Evolutionary conservation across 2,113 vertebrate genomes (phyloP), one percentile per base, ranked within the genome.

Genomic region (Pogonocichla stellata): DNA sequence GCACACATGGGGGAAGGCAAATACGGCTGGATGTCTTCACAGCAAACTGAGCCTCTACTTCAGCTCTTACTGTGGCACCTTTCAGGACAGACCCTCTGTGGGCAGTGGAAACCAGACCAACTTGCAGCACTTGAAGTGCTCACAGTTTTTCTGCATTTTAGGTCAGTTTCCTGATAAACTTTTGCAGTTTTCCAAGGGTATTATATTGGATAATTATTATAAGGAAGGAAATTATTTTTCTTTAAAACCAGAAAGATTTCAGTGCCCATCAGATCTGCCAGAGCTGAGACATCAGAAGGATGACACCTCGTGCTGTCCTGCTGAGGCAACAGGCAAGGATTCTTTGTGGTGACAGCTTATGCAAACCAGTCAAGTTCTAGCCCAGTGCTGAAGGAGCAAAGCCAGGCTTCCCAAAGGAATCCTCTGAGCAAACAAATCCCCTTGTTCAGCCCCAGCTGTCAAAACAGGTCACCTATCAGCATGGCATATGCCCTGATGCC

Each of bases 361-460:
- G 94, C 69, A 96, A 88, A 75, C 50, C 2, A 20, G 48, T 72
- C 61, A 33, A 60, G 58, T 70, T 84, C 87, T 81, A 90, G 79
- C 60, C 26, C 36, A 18, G 58, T 83, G 82, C 50, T 36, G 75
- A 93, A 94, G 66, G 60, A 96, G 86, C 92, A 96, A 95, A 96
- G 54, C 71, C 77, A 91, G 71, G 71, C 79, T 95, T 94, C 86
- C 87, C 40, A 1, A 81, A 95, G 84, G 80, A 88, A 80, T 95
- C 54, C 54, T 88, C 56, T 58, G 72, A 90, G 93, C 95, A 98
- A 97, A 97, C 95, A 97, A 84, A 80, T 74, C 62, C 26, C 31
- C 74, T 70, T 42, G 25, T 71, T 71, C 60, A 74, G 80, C 64
- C 40, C 58, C 96, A 94, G 94, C 94, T 97, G 95, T 93, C 92